Base-by-base conservation (phyloP, 2,888 invertebrate species). In the Coenonympha glycerion region DNA sequence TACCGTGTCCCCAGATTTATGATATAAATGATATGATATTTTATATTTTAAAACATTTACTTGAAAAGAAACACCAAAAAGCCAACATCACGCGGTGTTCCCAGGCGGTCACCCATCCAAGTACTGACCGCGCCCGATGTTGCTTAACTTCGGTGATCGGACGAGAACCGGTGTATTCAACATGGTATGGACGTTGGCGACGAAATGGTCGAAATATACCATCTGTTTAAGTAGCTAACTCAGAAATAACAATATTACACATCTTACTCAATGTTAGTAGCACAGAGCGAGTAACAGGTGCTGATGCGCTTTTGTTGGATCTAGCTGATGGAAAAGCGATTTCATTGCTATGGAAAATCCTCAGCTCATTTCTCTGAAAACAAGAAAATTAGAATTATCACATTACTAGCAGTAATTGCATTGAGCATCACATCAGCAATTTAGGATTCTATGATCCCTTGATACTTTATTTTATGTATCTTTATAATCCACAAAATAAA, bases 301-400 rank as follows among this genome's bases (percentile, higher is more conserved):
- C 61, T 8, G 68, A 49, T 1, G 72, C 63, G 19, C 66, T 65
- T 42, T 63, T 69, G 2, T 61, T 54, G 3, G 55, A 45, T 6
- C 36, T 45, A 1, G 61, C 49, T 3, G 69, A 50, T 3, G 80
- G 82, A 52, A 71, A 73, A 1, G 78, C 85, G 2, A 79, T 61
- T 58, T 86, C 86, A 59, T 82, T 86, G 56, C 76, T 80, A 56
- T 86, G 85, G 40, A 86, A 87, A 75, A 86, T 76, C 1, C 82
- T 67, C 1, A 85, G 64, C 47, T 86, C 85, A 63, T 85, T 86
- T 50, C 85, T 75, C 86, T 87, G 71, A 18, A 41, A 41, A 28
- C 3, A 15, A 5, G 6, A 8, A 15, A 15, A 13, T 22, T 13
- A 3, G 22, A 40, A 9, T 24, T n/a, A n/a, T n/a, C n/a, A n/a